phyloP scores from a whole-genome alignment of 2,113 vertebrate species.

The Euleptes europaea region DNA sequence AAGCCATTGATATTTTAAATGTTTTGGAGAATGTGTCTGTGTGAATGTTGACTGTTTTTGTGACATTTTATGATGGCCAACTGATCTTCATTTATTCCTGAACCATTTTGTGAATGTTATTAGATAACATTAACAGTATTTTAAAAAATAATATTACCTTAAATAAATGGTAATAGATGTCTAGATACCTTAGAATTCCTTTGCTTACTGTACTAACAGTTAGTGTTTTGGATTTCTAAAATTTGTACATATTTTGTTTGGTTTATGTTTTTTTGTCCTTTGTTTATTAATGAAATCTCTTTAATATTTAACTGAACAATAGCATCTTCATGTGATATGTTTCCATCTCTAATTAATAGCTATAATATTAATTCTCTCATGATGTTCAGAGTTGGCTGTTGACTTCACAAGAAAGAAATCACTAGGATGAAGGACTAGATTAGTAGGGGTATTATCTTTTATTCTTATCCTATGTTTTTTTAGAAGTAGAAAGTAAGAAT shows the following conservation, averaged over 20 bases:
- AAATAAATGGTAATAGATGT: too few species aligned
- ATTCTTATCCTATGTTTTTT: neutral
- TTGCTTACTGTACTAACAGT: too few species aligned
- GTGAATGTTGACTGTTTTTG: neutral
- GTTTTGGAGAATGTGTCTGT: neutral
- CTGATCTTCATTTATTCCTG: neutral
- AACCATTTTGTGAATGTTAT: too few species aligned
- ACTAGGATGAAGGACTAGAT: neutral
- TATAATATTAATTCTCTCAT: neutral
- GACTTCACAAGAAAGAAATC: neutral
- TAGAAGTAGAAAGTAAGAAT: neutral
- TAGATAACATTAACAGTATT: too few species aligned
- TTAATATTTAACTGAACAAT: neutral
- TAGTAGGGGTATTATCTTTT: neutral
- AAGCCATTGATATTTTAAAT: neutral
- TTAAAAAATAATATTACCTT: too few species aligned
- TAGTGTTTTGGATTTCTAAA: too few species aligned
- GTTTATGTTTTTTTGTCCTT: neutral
- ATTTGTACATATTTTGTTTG: too few species aligned
- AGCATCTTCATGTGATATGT: neutral
- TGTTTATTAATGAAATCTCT: neutral
- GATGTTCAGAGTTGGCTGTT: neutral
- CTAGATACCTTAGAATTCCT: too few species aligned
- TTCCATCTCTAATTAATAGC: neutral
- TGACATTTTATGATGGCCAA: neutral